These are phyloP conservation scores for Endomychus coccineus DNA, from an alignment of 2,888 invertebrate genomes.

Conservation along the genomic window DNA sequence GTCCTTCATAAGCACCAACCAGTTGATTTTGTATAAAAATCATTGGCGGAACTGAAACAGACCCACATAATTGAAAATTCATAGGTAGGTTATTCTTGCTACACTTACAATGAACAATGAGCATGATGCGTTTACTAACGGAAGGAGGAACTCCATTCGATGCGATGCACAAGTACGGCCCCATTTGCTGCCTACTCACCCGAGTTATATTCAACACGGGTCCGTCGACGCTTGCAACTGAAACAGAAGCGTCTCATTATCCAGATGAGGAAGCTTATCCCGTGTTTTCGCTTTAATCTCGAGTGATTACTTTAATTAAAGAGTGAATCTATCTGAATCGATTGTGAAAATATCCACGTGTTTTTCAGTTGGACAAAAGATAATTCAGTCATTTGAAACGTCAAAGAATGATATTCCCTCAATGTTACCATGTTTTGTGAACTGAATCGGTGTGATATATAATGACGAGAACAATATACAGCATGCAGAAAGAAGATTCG, in stretches of 20 bases:
- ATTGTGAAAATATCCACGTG: too few species aligned
- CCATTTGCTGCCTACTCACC: constrained; percentile 69
- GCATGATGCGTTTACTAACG: constrained; percentile 71
- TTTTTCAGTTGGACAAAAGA: too few species aligned
- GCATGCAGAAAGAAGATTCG: too few species aligned
- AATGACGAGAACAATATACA: too few species aligned
- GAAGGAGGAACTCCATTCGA: constrained; percentile 76
- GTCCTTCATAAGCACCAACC: constrained; percentile 70
- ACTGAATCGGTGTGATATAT: too few species aligned
- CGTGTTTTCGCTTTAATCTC: neutral
- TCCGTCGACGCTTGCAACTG: constrained; percentile 59
- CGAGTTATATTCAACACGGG: constrained; percentile 56
- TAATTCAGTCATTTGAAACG: too few species aligned
- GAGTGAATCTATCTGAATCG: neutral
- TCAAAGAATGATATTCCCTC: too few species aligned
- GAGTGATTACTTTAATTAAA: constrained; percentile 4
- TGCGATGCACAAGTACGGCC: constrained; percentile 68
- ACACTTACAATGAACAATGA: constrained; percentile 77
- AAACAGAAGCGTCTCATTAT: constrained; percentile 13
- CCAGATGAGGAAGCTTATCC: constrained; percentile 13
- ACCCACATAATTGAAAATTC: too few species aligned
- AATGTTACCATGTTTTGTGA: too few species aligned
- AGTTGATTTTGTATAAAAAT: constrained; percentile 77
- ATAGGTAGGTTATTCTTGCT: too few species aligned
- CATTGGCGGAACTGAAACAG: constrained; percentile 68